Conservation (phyloP, 2,797 vertebrate species). For the Tinamus major region DNA sequence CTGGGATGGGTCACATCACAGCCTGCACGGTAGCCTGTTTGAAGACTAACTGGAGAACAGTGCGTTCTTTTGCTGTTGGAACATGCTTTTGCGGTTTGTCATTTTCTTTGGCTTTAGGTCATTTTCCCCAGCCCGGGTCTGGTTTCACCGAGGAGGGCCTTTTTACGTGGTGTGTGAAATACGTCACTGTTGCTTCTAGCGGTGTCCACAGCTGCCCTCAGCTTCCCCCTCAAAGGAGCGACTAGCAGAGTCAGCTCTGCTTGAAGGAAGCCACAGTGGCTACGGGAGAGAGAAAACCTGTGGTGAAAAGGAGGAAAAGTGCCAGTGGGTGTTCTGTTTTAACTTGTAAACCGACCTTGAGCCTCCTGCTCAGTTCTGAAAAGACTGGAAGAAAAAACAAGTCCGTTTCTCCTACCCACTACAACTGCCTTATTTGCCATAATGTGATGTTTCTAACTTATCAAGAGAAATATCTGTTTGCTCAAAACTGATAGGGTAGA, state of each 20-base stretch:
- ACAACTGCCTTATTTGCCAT: background rate
- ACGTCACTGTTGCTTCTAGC: background rate
- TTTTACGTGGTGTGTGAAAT: accelerated
- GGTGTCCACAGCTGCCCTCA: background rate
- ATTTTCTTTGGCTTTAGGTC: background rate
- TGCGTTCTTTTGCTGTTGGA: background rate
- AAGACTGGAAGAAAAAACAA: background rate
- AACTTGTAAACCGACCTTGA: background rate
- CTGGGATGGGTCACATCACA: background rate
- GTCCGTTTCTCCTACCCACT: accelerated
- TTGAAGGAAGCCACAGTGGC: background rate
- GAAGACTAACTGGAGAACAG: background rate
- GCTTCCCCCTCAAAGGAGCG: background rate
- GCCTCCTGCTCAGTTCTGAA: background rate
- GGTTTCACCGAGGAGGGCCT: background rate
- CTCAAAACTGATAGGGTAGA: background rate
- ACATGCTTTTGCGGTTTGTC: background rate
- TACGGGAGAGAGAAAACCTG: background rate
- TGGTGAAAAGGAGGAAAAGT: background rate
- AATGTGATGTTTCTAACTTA: background rate
- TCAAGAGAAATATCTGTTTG: background rate
- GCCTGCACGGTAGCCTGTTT: background rate
- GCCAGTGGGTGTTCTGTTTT: accelerated
- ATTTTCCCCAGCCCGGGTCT: background rate
- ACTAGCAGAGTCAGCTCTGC: accelerated